Base-by-base conservation (phyloP, 1,140 invertebrate species). In the Delia radicum region DNA sequence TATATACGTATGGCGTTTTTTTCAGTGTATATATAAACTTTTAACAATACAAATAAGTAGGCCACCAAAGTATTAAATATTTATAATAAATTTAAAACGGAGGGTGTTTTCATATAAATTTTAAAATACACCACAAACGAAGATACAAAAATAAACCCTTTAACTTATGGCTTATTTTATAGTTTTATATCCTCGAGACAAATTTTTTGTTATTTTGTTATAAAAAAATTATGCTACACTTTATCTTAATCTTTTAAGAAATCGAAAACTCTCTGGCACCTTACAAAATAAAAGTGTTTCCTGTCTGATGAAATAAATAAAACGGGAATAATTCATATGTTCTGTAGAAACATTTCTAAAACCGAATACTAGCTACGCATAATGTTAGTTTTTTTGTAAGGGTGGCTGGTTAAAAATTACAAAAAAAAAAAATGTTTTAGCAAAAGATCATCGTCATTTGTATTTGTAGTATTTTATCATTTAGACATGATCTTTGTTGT, bases 201-300 rank as follows among this genome's bases (percentile, higher is more conserved):
- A 24, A 37, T 33, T 69, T 33, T 18, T 37, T 33, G 8, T 31
- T 33, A 33, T 15, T 67, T 31, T 67, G 10, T 33, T 10, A 69
- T 13, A 18, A 33, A 69, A 33, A 18, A 55, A 24, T 55, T n/a
- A 55, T 18, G 48, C 21, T 55, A 69, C 12, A 69, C 65, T 21
- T 69, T 69, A 69, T 69, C 65, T 69, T 69, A 69, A 69, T 69
- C 65, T 69, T 24, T 37, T 69, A 69, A 69, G 65, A 69, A 69
- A 33, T 28, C 62, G 62, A 69, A 55, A 55, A 55, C 48, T 55
- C 48, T 55, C 48, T 55, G 24, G 48, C 48, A 55, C 48, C 48
- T 55, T 55, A 55, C 48, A 42, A 55, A 55, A 55, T 21, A 37
- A 67, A 33, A 29, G 29, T 33, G 65, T 33, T 69, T 69, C 65